Percentiles rank a stretch among this genome's conserved stretches.
These are phyloP conservation scores for Herpailurus yagouaroundi DNA, from an alignment of 2,113 vertebrate genomes.

Conservation along the genomic window DNA sequence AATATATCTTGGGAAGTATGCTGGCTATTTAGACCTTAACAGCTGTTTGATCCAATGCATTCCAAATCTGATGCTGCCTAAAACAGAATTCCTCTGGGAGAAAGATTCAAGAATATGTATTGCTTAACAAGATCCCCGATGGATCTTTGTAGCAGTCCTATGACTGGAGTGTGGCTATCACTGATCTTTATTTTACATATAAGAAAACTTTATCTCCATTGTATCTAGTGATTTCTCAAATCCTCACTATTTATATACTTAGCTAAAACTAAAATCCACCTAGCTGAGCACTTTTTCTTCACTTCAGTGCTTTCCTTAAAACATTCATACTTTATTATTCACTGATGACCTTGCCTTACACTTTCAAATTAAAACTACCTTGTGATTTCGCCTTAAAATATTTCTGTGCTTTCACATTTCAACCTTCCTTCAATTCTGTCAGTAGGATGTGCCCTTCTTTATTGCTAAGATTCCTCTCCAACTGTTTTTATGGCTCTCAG, in stretches of 20 bases:
- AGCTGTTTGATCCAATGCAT: neutral
- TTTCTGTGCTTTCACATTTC: neutral
- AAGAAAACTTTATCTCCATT: neutral
- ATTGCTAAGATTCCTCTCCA: neutral
- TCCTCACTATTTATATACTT: neutral
- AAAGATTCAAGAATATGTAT: neutral
- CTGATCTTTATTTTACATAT: neutral
- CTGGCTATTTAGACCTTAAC: neutral
- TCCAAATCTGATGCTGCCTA: neutral
- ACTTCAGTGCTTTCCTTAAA: neutral
- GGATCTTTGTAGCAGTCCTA: neutral
- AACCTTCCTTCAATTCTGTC: neutral
- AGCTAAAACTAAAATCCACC: neutral
- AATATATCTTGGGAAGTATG: neutral
- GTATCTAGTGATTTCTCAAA: neutral
- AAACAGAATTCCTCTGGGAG: neutral
- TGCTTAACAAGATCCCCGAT: neutral
- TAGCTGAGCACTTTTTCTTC: neutral
- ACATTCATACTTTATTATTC: neutral
- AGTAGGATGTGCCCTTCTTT: neutral
- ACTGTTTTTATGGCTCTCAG: neutral
- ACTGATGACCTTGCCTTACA: neutral
- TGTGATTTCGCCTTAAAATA: neutral
- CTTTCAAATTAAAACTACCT: conserved; percentile 27
- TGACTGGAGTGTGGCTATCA: neutral